phyloP scores from a whole-genome alignment of 2,888 invertebrate species.

The Pristionchus mayeri region DNA sequence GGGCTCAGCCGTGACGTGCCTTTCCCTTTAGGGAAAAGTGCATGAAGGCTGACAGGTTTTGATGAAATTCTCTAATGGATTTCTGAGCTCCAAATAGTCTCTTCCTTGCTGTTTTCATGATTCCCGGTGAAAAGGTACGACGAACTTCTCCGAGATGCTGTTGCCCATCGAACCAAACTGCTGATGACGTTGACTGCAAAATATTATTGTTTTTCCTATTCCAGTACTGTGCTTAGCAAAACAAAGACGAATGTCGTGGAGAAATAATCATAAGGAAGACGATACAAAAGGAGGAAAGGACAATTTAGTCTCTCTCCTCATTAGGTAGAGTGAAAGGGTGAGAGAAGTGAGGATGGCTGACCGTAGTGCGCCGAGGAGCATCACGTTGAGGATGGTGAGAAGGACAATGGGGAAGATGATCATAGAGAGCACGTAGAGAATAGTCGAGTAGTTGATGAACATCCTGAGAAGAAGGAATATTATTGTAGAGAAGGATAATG shows the following conservation, averaged over 20 bases:
- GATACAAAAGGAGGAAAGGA: background rate
- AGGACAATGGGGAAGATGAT: conserved; percentile 73
- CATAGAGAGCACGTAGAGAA: conserved; percentile 62
- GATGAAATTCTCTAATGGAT: no score
- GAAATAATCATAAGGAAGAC: background rate
- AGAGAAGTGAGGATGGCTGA: conserved; percentile 51
- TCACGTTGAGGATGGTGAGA: conserved; percentile 70
- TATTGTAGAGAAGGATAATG: no score
- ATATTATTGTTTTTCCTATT: background rate
- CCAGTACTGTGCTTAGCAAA: background rate
- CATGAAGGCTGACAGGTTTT: background rate
- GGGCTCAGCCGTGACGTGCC: no score
- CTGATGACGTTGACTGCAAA: conserved; percentile 42
- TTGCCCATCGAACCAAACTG: conserved; percentile 28
- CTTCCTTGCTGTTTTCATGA: background rate
- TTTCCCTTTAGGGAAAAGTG: background rate
- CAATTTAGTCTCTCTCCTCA: background rate
- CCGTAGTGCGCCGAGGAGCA: conserved; percentile 69
- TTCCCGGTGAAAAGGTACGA: background rate
- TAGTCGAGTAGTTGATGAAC: conserved; percentile 54
- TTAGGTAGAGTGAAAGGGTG: background rate
- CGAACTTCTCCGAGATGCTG: conserved; percentile 45
- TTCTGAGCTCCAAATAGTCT: no score
- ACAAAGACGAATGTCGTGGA: background rate
- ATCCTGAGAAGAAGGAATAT: background rate